phyloP scores from a whole-genome alignment of 2,797 vertebrate species.

The Pseudomugil tenellus region DNA sequence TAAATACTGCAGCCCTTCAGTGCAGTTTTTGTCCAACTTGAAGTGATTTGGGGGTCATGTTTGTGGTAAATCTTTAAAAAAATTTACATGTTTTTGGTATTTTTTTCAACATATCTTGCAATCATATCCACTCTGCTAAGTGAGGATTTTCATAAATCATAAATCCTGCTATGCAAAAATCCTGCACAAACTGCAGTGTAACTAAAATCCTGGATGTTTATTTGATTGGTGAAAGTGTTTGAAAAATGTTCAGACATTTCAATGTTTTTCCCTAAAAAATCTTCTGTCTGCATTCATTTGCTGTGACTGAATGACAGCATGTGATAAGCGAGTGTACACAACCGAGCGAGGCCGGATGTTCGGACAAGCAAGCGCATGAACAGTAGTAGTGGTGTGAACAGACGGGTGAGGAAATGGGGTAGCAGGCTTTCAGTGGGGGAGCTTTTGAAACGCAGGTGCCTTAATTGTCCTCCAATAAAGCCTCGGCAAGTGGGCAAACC shows the following conservation, averaged over 20 bases:
- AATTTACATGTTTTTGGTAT: too few relatives aligned
- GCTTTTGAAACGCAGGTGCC: constrained; percentile 80
- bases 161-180: constrained; percentile 11
- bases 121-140: background rate
- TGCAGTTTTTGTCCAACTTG: background rate
- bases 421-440: constrained; percentile 66
- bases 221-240: too few relatives aligned
- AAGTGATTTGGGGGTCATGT: background rate
- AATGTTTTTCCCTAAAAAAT: too few relatives aligned
- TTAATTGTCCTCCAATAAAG: constrained; percentile 79
- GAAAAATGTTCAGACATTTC: too few relatives aligned
- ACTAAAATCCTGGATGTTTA: too few relatives aligned
- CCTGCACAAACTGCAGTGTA: too few relatives aligned
- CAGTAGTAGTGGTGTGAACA: constrained; percentile 50
- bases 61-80: background rate
- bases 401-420: constrained; percentile 67
- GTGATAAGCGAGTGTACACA: constrained; percentile 29
- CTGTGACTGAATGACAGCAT: constrained; percentile 26
- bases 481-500: constrained; percentile 75
- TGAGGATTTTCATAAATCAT: background rate
- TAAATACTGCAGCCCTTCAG: background rate
- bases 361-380: constrained; percentile 46
- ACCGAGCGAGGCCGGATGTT: constrained; percentile 44
- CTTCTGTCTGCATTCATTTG: constrained; percentile 17
- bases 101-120: background rate